Percentiles rank a stretch among this genome's conserved stretches.
Conservation (phyloP, 2,797 vertebrate genomes). For the Anomalospiza imberbis region DNA sequence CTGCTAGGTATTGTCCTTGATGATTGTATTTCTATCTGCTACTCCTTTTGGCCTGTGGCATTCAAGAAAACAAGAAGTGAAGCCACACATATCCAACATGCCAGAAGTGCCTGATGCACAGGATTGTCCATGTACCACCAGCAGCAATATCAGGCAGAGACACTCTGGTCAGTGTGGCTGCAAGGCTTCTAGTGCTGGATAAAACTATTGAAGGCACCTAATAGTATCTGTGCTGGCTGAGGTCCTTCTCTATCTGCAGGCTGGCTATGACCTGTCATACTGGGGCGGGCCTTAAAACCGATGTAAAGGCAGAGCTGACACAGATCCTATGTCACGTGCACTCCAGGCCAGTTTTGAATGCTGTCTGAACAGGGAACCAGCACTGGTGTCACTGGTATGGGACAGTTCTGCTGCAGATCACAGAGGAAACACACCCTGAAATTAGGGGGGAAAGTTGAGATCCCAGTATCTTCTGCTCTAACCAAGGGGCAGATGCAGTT, state of each 20-base stretch:
- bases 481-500: neutral
- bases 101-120: accelerated
- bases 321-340: neutral
- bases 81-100: neutral
- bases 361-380: neutral
- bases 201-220: neutral
- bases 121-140: neutral
- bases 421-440: neutral
- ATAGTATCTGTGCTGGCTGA: neutral
- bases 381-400: neutral
- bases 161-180: accelerated
- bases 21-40: neutral
- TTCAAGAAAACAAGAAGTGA: neutral
- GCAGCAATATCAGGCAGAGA: neutral
- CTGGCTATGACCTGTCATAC: neutral
- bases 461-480: neutral
- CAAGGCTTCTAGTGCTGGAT: neutral
- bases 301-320: neutral
- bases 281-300: neutral
- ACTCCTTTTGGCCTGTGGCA: neutral
- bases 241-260: neutral
- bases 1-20: neutral
- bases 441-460: neutral
- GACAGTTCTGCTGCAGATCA: neutral
- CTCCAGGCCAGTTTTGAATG: neutral